A percentile compares a stretch with the other conserved stretches of the same genome.
These are phyloP conservation scores for Phainopepla nitens DNA, from an alignment of 2,113 vertebrate species.

Conservation along the genomic window DNA sequence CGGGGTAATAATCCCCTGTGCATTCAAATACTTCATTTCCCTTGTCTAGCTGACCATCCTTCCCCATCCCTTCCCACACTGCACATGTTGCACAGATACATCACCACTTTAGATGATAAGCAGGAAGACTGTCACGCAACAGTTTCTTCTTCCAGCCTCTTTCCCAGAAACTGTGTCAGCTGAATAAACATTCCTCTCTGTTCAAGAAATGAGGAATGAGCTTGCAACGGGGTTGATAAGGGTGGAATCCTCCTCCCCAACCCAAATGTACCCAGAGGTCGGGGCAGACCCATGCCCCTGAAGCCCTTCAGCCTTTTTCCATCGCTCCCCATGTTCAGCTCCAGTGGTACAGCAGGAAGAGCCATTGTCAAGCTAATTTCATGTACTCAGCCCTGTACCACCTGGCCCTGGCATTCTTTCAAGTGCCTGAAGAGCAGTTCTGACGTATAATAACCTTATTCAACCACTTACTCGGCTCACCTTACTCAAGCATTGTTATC, in stretches of 20 bases:
- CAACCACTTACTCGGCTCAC: not conserved
- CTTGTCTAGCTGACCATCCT: not conserved
- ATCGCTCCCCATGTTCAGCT: not conserved
- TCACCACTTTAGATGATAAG: not conserved
- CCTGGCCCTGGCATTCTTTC: not conserved
- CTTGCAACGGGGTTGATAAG: not conserved
- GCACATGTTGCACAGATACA: not conserved
- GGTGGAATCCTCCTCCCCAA: conserved; percentile 7
- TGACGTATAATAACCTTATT: not conserved
- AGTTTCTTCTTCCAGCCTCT: not conserved
- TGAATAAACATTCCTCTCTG: conserved; percentile 45
- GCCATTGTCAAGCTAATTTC: rapidly evolving
- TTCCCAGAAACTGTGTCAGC: conserved; percentile 38
- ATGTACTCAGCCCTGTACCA: not conserved
- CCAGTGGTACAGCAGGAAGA: not conserved
- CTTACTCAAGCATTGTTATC: not conserved
- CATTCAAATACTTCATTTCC: not conserved
- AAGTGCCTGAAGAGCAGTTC: not conserved
- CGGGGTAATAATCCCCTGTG: not conserved
- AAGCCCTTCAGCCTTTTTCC: not conserved
- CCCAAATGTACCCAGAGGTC: rapidly evolving
- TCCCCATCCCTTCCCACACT: not conserved
- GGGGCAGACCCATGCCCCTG: not conserved
- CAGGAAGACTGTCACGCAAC: not conserved
- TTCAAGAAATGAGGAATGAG: conserved; percentile 38